Conservation (phyloP, 2,113 vertebrate species). For the Neofelis nebulosa region DNA sequence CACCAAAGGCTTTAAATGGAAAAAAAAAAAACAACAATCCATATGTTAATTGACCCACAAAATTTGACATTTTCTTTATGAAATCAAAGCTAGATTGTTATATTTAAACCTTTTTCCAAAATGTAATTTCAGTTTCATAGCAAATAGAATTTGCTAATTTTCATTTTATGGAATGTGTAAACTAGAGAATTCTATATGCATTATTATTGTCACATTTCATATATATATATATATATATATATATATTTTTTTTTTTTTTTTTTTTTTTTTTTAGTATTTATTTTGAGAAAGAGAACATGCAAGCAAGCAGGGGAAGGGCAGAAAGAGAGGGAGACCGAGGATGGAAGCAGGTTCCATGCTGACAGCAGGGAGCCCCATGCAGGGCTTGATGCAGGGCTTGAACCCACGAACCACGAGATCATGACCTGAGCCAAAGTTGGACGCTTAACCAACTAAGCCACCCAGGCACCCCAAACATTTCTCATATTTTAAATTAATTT, state of each 20-base stretch:
- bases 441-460: too few species aligned
- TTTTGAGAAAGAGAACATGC: too few species aligned
- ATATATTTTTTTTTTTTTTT: too few species aligned
- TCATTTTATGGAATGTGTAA: constrained; percentile 5
- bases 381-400: too few species aligned
- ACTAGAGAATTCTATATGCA: neutral
- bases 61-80: constrained; percentile 41
- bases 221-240: neutral
- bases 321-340: too few species aligned
- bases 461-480: neutral
- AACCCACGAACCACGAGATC: too few species aligned
- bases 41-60: neutral
- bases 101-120: constrained; percentile 15
- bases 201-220: neutral
- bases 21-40: neutral
- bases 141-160: neutral
- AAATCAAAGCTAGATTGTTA: constrained; percentile 1
- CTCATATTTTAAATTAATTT: constrained; percentile 33
- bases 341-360: too few species aligned
- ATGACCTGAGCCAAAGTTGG: too few species aligned
- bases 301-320: too few species aligned
- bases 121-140: neutral
- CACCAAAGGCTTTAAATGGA: constrained; percentile 11
- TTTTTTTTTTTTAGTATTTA: too few species aligned
- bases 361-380: too few species aligned